phyloP scores from a whole-genome alignment of 2,797 vertebrate species.

The Bradypus variegatus region DNA sequence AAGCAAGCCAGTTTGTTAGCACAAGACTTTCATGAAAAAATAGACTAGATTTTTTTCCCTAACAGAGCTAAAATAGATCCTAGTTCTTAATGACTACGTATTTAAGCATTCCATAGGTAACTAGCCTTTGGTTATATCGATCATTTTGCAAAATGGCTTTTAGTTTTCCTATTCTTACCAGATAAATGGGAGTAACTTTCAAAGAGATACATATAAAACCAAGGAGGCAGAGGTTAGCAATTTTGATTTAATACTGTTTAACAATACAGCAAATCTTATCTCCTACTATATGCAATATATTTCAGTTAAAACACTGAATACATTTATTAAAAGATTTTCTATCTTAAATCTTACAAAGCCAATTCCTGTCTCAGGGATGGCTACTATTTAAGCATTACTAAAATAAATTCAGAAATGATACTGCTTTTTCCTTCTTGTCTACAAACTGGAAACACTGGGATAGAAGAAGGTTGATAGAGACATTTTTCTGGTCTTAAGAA shows the following conservation, averaged over 20 bases:
- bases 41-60: not conserved
- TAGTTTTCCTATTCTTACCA: conserved; percentile 74
- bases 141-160: conserved; percentile 47
- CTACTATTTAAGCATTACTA: not conserved
- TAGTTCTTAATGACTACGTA: not conserved
- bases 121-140: conserved; percentile 30
- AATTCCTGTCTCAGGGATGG: conserved; percentile 1
- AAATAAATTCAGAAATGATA: conserved; percentile 43
- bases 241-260: conserved; percentile 68
- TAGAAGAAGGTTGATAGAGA: not conserved
- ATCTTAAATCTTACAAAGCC: conserved; percentile 30
- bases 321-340: not conserved
- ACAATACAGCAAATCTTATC: conserved; percentile 30
- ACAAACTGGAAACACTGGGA: not conserved
- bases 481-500: conserved; percentile 9
- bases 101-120: not conserved
- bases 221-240: conserved; percentile 76
- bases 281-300: conserved; percentile 12
- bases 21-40: not conserved
- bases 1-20: conserved; percentile 5
- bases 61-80: not conserved
- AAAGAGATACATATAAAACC: conserved; percentile 20
- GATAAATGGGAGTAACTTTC: conserved; percentile 70
- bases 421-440: conserved; percentile 37
- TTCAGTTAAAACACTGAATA: not conserved